Evolutionary conservation across 1,140 invertebrate species (phyloP).

Genomic region (Diorhabda carinulata): DNA sequence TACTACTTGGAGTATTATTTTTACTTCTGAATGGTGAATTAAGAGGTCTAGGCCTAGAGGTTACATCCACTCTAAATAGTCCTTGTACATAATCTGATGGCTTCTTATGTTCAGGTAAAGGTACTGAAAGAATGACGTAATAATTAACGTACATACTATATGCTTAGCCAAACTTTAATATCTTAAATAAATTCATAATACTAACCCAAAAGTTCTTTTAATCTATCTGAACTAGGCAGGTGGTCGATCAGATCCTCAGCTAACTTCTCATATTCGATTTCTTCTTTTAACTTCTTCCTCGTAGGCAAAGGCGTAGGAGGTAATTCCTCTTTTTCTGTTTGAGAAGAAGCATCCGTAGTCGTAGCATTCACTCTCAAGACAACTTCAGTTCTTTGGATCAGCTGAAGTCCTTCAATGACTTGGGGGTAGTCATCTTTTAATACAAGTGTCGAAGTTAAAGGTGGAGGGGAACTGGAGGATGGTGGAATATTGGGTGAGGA

Average conservation of each 20-base stretch:
- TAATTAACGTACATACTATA: too few species aligned
- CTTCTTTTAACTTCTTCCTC: slow-evolving; percentile 64
- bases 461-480: slow-evolving; percentile 37
- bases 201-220: slow-evolving; percentile 67
- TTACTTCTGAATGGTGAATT: slow-evolving; percentile 45
- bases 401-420: slow-evolving; percentile 52
- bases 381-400: slow-evolving; percentile 61
- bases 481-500: slow-evolving; percentile 23
- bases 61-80: slow-evolving; percentile 68
- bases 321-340: slow-evolving; percentile 54
- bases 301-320: slow-evolving; percentile 44
- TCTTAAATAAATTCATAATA: not conserved
- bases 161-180: too few species aligned
- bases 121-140: slow-evolving; percentile 51
- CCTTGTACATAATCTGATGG: slow-evolving; percentile 76
- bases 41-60: slow-evolving; percentile 50
- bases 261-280: slow-evolving; percentile 75
- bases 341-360: slow-evolving; percentile 60
- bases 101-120: slow-evolving; percentile 68
- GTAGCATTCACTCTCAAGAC: slow-evolving; percentile 57
- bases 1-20: slow-evolving; percentile 40
- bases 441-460: slow-evolving; percentile 39
- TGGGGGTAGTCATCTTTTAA: slow-evolving; percentile 45
- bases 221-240: slow-evolving; percentile 63
- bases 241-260: slow-evolving; percentile 69